These are phyloP conservation scores for Emydura subglobosa DNA, from an alignment of 2,113 vertebrate genomes.

Conservation along the genomic window DNA sequence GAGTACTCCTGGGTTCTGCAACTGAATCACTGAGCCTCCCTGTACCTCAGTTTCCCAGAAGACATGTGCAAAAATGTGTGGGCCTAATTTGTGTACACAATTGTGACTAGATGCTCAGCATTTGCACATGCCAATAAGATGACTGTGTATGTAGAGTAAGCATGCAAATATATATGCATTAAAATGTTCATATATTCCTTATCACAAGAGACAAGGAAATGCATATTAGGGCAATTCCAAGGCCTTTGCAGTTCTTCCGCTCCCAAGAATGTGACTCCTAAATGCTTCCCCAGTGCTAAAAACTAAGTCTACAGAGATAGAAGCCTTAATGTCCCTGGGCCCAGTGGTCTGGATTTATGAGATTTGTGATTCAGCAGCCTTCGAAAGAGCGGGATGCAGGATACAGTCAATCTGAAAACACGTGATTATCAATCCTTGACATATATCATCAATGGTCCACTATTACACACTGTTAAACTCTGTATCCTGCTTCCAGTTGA, in stretches of 20 bases:
- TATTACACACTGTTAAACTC: rapidly evolving
- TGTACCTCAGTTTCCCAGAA: rapidly evolving
- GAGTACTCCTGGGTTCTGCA: not conserved
- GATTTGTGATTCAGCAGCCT: rapidly evolving
- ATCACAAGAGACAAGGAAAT: not conserved
- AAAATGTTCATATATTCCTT: rapidly evolving
- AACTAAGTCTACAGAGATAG: rapidly evolving
- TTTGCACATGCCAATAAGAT: rapidly evolving
- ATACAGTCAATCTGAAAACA: rapidly evolving
- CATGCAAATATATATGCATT: rapidly evolving
- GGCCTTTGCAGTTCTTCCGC: not conserved
- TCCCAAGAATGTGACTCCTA: not conserved
- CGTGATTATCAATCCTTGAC: rapidly evolving
- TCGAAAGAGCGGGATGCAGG: rapidly evolving
- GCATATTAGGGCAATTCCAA: rapidly evolving
- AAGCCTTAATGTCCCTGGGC: rapidly evolving
- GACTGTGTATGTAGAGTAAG: not conserved
- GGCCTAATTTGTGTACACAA: rapidly evolving
- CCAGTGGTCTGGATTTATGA: not conserved
- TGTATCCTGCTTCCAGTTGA: rapidly evolving
- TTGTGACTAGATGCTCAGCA: rapidly evolving
- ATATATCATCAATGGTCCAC: not conserved
- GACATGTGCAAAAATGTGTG: rapidly evolving
- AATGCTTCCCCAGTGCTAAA: not conserved
- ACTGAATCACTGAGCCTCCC: rapidly evolving